Conservation (phyloP, 2,888 invertebrate species). For the Drosophila eohydei region DNA sequence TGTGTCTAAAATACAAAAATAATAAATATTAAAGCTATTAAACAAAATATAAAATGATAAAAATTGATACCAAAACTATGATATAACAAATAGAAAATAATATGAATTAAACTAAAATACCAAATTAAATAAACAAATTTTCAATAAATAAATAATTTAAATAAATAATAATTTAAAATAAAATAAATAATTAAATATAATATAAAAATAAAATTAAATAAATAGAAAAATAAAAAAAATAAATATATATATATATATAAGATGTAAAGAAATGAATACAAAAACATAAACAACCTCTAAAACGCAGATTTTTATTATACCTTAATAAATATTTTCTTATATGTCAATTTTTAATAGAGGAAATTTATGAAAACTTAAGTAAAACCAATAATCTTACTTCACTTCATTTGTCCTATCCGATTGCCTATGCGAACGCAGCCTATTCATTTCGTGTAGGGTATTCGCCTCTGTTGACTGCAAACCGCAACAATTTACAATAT, state of each 20-base stretch:
- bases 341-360: no score
- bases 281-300: no score
- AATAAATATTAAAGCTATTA: background rate
- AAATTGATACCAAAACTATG: background rate
- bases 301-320: no score
- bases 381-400: no score
- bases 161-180: no score
- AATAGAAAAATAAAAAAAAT: background rate
- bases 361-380: background rate
- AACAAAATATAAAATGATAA: background rate
- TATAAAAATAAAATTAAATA: no score
- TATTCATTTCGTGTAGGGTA: slow-evolving; percentile 10
- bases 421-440: background rate
- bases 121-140: no score
- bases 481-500: slow-evolving; percentile 67
- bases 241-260: background rate
- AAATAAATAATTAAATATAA: no score
- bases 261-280: no score
- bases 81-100: background rate
- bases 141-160: no score
- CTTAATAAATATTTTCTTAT: no score
- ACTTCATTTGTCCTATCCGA: background rate
- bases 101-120: background rate
- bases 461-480: slow-evolving; percentile 15
- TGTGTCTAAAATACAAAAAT: background rate